Conservation (phyloP, 2,888 invertebrate genomes). For the Drosophila longiperda region DNA sequence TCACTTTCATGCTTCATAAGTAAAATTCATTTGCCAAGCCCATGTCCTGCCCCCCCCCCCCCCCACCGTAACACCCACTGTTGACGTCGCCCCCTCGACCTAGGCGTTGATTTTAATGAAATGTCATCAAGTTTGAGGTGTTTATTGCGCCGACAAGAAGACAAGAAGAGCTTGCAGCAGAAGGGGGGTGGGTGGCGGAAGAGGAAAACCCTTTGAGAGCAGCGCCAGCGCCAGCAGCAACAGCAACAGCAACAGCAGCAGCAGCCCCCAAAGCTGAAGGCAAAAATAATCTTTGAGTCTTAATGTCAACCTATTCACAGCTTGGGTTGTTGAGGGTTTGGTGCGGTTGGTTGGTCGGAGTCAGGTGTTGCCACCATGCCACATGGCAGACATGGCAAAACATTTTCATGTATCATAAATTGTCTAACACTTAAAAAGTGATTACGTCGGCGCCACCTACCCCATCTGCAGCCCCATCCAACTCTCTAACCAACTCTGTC, state of each 20-base stretch:
- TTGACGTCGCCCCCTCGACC: background rate
- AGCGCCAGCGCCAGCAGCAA: too few species aligned
- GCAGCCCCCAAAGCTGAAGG: slow-evolving; percentile 23
- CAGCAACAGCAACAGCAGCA: slow-evolving; percentile 16
- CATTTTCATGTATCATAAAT: slow-evolving; percentile 81
- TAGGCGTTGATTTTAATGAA: slow-evolving; percentile 81
- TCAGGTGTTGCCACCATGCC: slow-evolving; percentile 39
- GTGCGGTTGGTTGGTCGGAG: background rate
- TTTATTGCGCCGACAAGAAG: slow-evolving; percentile 79
- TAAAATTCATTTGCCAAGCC: slow-evolving; percentile 75
- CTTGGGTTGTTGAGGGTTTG: background rate
- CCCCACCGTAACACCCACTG: slow-evolving; percentile 7
- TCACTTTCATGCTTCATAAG: slow-evolving; percentile 80
- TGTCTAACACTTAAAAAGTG: slow-evolving; percentile 81
- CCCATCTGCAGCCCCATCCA: background rate
- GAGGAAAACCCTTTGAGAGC: slow-evolving; percentile 68
- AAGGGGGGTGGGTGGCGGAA: background rate
- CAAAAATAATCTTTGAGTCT: slow-evolving; percentile 73
- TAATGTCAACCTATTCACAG: slow-evolving; percentile 49
- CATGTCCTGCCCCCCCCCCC: background rate
- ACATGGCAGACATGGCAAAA: slow-evolving; percentile 40
- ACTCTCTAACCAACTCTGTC: slow-evolving; percentile 1
- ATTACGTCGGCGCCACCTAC: slow-evolving; percentile 75
- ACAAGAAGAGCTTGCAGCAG: slow-evolving; percentile 33
- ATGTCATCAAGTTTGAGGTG: slow-evolving; percentile 83